Base-by-base conservation (phyloP, 2,888 invertebrate species). In the Leucoma salicis region DNA sequence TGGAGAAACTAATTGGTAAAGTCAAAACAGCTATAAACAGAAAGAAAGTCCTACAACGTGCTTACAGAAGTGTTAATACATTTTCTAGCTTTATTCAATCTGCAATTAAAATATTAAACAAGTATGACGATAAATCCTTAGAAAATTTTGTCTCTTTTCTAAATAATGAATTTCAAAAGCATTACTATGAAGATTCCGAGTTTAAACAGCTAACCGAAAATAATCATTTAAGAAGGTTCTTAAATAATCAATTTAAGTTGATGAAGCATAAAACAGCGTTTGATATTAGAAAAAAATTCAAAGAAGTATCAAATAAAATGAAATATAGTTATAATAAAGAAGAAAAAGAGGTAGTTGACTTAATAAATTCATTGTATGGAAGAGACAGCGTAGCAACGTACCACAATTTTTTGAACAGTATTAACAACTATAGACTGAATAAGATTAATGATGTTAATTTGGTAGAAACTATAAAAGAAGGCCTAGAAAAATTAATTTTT, bases 61-160 rank as follows among this genome's bases (percentile, higher is more conserved):
- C n/a, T n/a, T 1, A n/a, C 11, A 11, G 8, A 3, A 6, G 31
- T 5, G 18, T 31, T 0, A 21, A 61, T 2, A 55, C 51, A 8
- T 70, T 84, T 8, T 68, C 70, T 0, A 70, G 76, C 31, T 81
- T 81, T n/a, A 11, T 82, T 0, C 40, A 51, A 41, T 46, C 68
- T n/a, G 38, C 46, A 0, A 27, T 74, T 6, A 16, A 33, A 0
- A 51, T 64, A 2, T 13, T 83, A 0, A 60, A 58, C 3, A 40
- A 42, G 0, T 80, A 69, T 16, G 50, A 63, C 1, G 69, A 78
- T n/a, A 39, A 66, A 0, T 71, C 72, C 14, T 55, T 82, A 3
- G 53, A 68, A 54, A 53, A 70, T 0, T 38, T 73, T 0, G 44
- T 72, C 1, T 35, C 45, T 0, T 42, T 66, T 0, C 5, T 75